These are phyloP conservation scores for Atethmia centrago DNA, from an alignment of 2,888 invertebrate genomes.

Conservation along the genomic window DNA sequence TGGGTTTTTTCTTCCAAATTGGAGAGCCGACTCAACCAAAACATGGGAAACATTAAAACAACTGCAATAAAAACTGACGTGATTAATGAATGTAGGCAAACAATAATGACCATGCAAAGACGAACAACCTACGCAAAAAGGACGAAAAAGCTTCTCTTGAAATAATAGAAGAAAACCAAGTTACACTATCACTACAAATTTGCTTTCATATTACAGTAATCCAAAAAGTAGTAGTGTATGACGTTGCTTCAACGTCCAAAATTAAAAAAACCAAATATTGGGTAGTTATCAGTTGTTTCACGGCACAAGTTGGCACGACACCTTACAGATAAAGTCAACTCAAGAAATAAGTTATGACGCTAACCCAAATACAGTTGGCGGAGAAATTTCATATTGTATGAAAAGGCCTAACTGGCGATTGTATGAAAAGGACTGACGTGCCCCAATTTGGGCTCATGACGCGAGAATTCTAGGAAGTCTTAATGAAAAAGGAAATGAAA, in stretches of 20 bases:
- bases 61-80: slow-evolving; percentile 19
- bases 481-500: slow-evolving; percentile 13
- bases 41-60: slow-evolving; percentile 1
- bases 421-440: neutral
- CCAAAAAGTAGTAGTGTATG: slow-evolving; percentile 25
- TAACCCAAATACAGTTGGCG: slow-evolving; percentile 31
- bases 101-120: slow-evolving; percentile 38
- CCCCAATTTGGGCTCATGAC: neutral
- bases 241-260: slow-evolving; percentile 12
- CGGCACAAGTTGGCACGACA: slow-evolving; percentile 46
- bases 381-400: slow-evolving; percentile 28
- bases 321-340: slow-evolving; percentile 48
- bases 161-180: neutral
- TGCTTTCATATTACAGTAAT: slow-evolving; percentile 9
- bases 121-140: slow-evolving; percentile 22
- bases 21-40: neutral
- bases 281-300: slow-evolving; percentile 41
- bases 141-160: slow-evolving; percentile 11
- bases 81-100: slow-evolving; percentile 28
- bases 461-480: neutral
- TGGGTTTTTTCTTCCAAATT: neutral
- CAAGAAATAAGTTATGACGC: slow-evolving; percentile 53
- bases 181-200: neutral
- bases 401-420: slow-evolving; percentile 14
- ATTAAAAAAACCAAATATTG: slow-evolving; percentile 27